A percentile compares a stretch with the other conserved stretches of the same genome.
These are phyloP conservation scores for Ips typographus DNA, from an alignment of 1,140 invertebrate genomes.

Conservation along the genomic window DNA sequence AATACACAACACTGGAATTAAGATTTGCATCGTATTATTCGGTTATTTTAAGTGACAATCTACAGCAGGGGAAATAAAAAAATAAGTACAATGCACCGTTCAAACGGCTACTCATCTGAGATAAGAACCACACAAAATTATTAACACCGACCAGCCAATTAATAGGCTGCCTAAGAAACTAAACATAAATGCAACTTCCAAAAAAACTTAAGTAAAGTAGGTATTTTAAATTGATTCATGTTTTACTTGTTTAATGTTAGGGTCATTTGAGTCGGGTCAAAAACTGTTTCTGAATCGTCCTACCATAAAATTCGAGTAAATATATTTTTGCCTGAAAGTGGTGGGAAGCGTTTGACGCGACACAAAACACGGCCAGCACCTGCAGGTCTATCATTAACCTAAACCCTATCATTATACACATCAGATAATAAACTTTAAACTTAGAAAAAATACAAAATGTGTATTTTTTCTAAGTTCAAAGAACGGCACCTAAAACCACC, in stretches of 20 bases:
- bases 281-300: slow-evolving; percentile 1
- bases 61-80: slow-evolving; percentile 20
- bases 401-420: neutral
- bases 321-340: neutral
- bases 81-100: slow-evolving; percentile 48
- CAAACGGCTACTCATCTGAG: slow-evolving; percentile 22
- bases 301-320: neutral
- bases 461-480: too few relatives aligned
- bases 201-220: neutral
- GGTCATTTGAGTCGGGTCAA: slow-evolving; percentile 3
- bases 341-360: neutral
- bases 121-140: slow-evolving; percentile 18
- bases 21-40: too few relatives aligned
- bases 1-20: too few relatives aligned
- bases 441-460: neutral
- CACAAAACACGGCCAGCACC: neutral
- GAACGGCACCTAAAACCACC: too few relatives aligned
- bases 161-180: slow-evolving; percentile 37
- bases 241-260: slow-evolving; percentile 37
- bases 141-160: slow-evolving; percentile 33
- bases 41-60: too few relatives aligned
- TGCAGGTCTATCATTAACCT: neutral
- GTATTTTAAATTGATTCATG: slow-evolving; percentile 39
- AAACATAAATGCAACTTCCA: slow-evolving; percentile 49
- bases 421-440: neutral